Evolutionary conservation across 2,888 invertebrate genomes (phyloP), one percentile per base, ranked within the genome.

Genomic region (Cepaea hortensis): DNA sequence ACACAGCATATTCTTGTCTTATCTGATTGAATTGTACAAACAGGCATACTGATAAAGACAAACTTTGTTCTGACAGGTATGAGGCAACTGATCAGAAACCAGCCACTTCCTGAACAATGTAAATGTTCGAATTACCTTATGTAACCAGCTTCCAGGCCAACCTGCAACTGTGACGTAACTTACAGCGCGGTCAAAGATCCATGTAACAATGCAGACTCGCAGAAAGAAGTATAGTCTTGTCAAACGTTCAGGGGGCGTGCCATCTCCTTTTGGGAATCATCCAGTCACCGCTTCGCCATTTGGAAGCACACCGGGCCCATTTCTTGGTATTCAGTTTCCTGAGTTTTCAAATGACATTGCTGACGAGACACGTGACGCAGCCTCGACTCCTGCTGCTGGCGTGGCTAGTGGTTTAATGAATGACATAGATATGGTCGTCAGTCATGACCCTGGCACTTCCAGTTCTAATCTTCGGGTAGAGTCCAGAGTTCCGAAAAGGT

Each of bases 171-270:
- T 55, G n/a, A 55, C 55, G n/a, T 77, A 46, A 75, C 3, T 77
- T 77, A 13, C 6, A 1, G 4, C 35, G 23, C 23, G 23, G 18
- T n/a, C 61, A 11, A 13, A 55, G 35, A 15, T 7, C 62, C 9
- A 23, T 13, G 62, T 62, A 55, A 86, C 55, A 76, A 86, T 86
- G 86, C 81, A 81, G 82, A 82, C 81, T 3, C 35, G 86, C 18
- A 73, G 86, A 65, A 86, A 86, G 55, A 86, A 82, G 70, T 82
- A 86, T 50, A 86, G 86, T 20, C 76, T 86, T 48, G 82, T 86
- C 46, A 72, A 55, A 20, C 73, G 86, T 11, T 77, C 82, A 23
- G 82, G 82, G 35, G 86, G 81, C 62, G 86, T 77, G 48, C 86
- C 82, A 15, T 62, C 86, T 6, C 86, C 82, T 1, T 86, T 82